Conservation (phyloP, 1,140 invertebrate genomes). For the Drosophila pandora region DNA sequence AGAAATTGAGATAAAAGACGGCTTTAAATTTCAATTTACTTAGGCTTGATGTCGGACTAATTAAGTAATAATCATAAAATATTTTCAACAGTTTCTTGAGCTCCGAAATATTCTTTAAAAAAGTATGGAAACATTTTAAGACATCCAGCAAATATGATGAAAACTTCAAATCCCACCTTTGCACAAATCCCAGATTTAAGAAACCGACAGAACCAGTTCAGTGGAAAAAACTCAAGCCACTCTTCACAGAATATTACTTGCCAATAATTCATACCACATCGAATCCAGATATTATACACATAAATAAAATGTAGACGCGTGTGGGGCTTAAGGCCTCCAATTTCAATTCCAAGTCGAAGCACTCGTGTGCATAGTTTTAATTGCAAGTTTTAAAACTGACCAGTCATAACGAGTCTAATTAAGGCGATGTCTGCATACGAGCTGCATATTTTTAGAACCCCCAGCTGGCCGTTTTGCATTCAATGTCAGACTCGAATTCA, state of each 20-base stretch:
- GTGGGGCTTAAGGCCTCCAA: conserved; percentile 19
- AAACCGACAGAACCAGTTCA: conserved; percentile 20
- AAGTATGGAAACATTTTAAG: too few species aligned
- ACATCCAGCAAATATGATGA: too few species aligned
- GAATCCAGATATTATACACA: conserved; percentile 6
- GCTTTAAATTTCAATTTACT: not conserved
- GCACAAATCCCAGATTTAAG: conserved; percentile 23
- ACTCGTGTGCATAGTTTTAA: conserved; percentile 49
- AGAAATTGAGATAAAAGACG: too few species aligned
- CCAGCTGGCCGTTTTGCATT: conserved; percentile 37
- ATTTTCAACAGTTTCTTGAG: too few species aligned
- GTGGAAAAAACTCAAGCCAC: not conserved
- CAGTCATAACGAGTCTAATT: conserved; percentile 68
- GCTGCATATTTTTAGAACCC: conserved; percentile 51
- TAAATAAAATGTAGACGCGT: conserved; percentile 2
- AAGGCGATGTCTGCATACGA: conserved; percentile 55
- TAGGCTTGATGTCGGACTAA: too few species aligned
- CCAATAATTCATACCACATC: conserved; percentile 15
- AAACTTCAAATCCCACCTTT: conserved; percentile 9
- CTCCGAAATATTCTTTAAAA: too few species aligned
- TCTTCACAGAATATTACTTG: conserved; percentile 8
- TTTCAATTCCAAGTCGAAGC: conserved; percentile 13
- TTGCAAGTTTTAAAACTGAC: conserved; percentile 57
- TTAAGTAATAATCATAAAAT: too few species aligned
- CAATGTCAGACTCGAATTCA: conserved; percentile 38